Conservation (phyloP, 1,140 invertebrate species). For the Lerema accius region DNA sequence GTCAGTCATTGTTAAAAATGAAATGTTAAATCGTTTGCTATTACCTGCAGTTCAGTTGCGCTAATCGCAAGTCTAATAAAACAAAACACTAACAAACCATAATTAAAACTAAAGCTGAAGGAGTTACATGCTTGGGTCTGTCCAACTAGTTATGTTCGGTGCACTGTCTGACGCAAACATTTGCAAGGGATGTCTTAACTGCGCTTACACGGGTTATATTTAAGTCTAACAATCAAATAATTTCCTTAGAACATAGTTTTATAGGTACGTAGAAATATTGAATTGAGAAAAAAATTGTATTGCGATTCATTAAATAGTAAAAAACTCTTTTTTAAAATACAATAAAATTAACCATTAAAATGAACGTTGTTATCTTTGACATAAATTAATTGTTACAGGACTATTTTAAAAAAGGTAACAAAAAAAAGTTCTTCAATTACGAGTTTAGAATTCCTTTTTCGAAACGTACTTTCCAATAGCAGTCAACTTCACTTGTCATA, state of each 20-base stretch:
- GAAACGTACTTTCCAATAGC: neutral
- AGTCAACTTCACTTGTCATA: slow-evolving; percentile 13
- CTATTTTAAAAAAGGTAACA: too few relatives aligned
- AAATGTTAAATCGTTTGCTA: slow-evolving; percentile 12
- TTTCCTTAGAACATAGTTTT: too few relatives aligned
- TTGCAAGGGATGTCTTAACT: slow-evolving; percentile 33
- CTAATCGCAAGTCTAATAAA: too few relatives aligned
- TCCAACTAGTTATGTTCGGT: slow-evolving; percentile 32
- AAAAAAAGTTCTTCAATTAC: too few relatives aligned
- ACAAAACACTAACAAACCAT: slow-evolving; percentile 24
- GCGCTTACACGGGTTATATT: slow-evolving; percentile 1
- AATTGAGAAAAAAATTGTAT: neutral
- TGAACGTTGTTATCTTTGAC: too few relatives aligned
- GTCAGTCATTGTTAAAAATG: slow-evolving; percentile 15
- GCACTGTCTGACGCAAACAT: slow-evolving; percentile 29
- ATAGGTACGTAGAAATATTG: too few relatives aligned
- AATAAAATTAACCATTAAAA: too few relatives aligned
- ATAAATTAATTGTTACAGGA: too few relatives aligned
- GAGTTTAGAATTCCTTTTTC: neutral
- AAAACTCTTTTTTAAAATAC: too few relatives aligned
- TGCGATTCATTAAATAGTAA: too few relatives aligned
- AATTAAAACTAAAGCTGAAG: slow-evolving; percentile 22
- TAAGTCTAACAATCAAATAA: too few relatives aligned
- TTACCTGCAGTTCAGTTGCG: slow-evolving; percentile 6
- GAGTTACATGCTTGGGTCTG: slow-evolving; percentile 36